Conservation (phyloP, 2,113 vertebrate species). For the Eolophus roseicapilla region DNA sequence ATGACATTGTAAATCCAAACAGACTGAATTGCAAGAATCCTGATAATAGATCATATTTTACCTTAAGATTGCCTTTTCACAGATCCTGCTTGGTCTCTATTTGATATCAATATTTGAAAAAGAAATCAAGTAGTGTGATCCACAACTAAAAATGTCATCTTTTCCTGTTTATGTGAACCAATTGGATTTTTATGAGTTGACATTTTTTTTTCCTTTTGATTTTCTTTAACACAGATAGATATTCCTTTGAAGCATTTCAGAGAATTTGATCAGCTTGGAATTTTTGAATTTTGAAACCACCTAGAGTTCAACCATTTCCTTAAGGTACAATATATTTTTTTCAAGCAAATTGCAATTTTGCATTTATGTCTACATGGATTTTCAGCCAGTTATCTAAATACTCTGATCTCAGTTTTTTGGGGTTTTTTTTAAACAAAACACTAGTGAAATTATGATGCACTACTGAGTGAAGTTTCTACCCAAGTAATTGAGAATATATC, state of each 20-base stretch:
- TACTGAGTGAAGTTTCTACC: background rate
- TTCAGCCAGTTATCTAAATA: background rate
- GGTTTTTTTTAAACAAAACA: background rate
- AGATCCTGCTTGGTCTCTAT: background rate
- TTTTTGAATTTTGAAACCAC: background rate
- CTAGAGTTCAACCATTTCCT: background rate
- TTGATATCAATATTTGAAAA: background rate
- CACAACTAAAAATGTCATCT: background rate
- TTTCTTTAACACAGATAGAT: background rate
- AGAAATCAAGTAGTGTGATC: background rate
- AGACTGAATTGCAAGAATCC: background rate
- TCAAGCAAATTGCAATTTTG: background rate
- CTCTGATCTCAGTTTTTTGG: background rate
- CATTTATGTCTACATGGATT: background rate
- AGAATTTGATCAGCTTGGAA: background rate
- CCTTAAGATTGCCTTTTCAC: background rate
- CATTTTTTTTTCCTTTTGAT: accelerated
- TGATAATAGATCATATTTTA: background rate
- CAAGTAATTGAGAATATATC: background rate
- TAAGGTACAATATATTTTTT: background rate
- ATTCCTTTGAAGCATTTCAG: background rate
- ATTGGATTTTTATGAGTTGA: background rate
- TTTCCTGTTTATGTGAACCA: background rate
- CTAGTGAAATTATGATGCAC: background rate
- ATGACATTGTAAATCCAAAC: background rate